Base-by-base conservation (phyloP, 35 echinoderm and acorn worm species). In the Apostichopus japonicus region DNA sequence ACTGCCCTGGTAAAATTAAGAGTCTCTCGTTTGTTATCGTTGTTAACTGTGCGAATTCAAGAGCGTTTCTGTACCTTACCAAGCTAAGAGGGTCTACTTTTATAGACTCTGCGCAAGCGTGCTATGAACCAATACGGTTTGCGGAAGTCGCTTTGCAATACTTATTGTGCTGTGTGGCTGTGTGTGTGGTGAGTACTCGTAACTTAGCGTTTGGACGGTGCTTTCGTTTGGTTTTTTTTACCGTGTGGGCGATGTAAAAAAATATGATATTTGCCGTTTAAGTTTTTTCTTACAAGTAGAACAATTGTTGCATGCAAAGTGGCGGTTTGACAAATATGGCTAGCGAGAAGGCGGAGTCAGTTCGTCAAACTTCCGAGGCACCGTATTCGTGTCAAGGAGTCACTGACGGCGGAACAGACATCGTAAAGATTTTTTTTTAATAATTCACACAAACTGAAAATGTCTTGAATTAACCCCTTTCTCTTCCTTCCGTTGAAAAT, bases 51-150 rank as follows among this genome's bases (percentile, higher is more conserved):
- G 57, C 33, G 33, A 44, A 13, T 61, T 61, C 8, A 10, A 61
- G 57, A 61, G 7, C 13, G 57, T 61, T 61, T 61, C 57, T 61
- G 57, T 61, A 61, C 57, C 57, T 61, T 61, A 61, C 57, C 57
- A 61, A 61, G 57, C 57, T 8, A 13, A 61, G 57, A 75, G 21
- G 71, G 71, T n/a, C 71, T 58, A n/a, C 81, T 84, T 84, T 84
- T 84, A 84, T 84, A 84, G 17, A 57, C 54, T 84, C n/a, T 84
- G 81, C 81, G 81, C 81, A 84, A 58, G 81, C 81, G 81, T 23
- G 54, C 19, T 62, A n/a, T 11, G 54, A n/a, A 59, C 81, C 81
- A 84, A 84, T 84, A 58, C 81, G 11, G 55, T 57, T 84, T 56
- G 21, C 81, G 81, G 81, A 84, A 84, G 81, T 84, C 24, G 17